Percentiles rank a stretch among this genome's conserved stretches.
These are phyloP conservation scores for Epizoanthus ramosus DNA, from an alignment of 92 coral and sea anemone species.

Conservation along the genomic window DNA sequence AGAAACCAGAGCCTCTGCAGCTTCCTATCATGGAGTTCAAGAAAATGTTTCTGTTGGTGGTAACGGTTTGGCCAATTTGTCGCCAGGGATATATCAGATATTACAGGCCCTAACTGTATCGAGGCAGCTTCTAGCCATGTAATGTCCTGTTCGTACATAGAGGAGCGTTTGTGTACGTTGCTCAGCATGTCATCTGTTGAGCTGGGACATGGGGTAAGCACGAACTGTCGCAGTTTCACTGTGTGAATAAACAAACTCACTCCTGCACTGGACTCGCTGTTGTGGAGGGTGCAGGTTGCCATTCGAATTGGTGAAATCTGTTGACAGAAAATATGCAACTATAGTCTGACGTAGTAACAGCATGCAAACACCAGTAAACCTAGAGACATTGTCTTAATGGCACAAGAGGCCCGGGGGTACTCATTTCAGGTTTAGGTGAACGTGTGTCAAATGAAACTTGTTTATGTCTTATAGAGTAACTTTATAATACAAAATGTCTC, in stretches of 20 bases:
- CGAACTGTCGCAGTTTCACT: slow-evolving; percentile 87
- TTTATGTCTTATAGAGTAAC: no score
- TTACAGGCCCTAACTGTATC: slow-evolving; percentile 84
- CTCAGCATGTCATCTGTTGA: slow-evolving; percentile 61
- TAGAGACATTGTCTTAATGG: no score
- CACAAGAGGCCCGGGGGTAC: no score
- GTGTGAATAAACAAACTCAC: slow-evolving; percentile 82
- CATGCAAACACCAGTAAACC: no score
- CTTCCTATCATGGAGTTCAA: slow-evolving; percentile 82
- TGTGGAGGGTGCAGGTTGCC: slow-evolving; percentile 90
- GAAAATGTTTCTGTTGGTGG: slow-evolving; percentile 84
- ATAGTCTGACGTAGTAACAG: no score
- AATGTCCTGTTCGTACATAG: slow-evolving; percentile 74
- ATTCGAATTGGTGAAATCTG: slow-evolving; percentile 88
- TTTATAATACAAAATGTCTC: no score
- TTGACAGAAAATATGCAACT: not conserved
- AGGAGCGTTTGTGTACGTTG: slow-evolving; percentile 80
- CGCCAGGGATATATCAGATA: slow-evolving; percentile 85
- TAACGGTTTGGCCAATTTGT: slow-evolving; percentile 53
- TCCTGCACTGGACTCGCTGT: slow-evolving; percentile 75
- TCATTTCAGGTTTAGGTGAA: no score
- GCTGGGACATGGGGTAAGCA: slow-evolving; percentile 77
- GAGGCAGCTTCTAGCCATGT: slow-evolving; percentile 93
- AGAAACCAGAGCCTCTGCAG: slow-evolving; percentile 93
- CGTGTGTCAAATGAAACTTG: no score